phyloP scores from a whole-genome alignment of 2,888 invertebrate species.

The Stenolophus ochropezus region DNA sequence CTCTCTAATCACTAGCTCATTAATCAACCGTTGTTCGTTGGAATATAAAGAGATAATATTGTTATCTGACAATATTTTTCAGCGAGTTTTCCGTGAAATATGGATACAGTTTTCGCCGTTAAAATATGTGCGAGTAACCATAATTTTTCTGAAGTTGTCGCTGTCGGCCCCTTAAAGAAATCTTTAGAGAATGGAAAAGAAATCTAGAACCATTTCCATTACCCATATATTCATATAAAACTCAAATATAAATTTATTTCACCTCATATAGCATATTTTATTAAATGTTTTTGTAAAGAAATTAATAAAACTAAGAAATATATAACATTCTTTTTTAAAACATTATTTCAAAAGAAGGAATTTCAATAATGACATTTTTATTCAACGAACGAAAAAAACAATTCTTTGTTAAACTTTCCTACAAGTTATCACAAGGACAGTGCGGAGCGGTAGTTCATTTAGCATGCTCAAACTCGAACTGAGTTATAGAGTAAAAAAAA shows the following conservation, averaged over 20 bases:
- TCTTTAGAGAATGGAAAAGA: background rate
- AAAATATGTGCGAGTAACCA: background rate
- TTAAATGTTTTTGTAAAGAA: background rate
- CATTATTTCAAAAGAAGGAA: too few species aligned
- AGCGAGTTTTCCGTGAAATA: background rate
- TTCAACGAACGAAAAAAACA: too few species aligned
- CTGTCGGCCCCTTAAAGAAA: background rate
- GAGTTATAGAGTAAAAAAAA: too few species aligned
- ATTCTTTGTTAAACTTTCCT: too few species aligned
- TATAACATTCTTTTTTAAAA: background rate
- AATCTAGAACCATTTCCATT: background rate
- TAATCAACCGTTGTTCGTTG: background rate
- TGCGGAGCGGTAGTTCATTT: too few species aligned
- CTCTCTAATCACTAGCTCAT: background rate
- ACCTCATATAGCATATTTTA: background rate
- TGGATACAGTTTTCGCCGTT: background rate
- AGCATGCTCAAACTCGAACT: too few species aligned
- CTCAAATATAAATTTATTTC: background rate
- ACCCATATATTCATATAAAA: background rate
- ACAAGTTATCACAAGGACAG: too few species aligned
- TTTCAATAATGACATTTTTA: too few species aligned
- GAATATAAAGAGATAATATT: background rate
- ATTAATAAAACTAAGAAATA: background rate
- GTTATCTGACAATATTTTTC: background rate
- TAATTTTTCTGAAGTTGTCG: background rate